These are phyloP conservation scores for Anarrhichthys ocellatus DNA, from an alignment of 2,113 vertebrate species.

Conservation along the genomic window DNA sequence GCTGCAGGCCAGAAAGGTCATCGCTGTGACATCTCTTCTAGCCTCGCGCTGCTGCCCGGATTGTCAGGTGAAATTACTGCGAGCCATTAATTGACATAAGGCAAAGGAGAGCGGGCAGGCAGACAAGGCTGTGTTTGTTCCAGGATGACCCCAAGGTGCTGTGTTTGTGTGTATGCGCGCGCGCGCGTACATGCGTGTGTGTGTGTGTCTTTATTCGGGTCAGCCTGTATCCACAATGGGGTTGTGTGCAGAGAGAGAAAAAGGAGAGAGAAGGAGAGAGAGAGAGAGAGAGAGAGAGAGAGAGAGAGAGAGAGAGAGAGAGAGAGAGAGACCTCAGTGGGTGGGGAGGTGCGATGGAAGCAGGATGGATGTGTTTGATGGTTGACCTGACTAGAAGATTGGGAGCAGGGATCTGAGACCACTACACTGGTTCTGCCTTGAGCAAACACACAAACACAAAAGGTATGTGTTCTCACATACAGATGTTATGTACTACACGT, in stretches of 20 bases:
- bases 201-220: slow-evolving; percentile 67
- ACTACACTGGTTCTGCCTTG: slow-evolving; percentile 78
- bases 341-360: slow-evolving; percentile 78
- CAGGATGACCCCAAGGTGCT: slow-evolving; percentile 80
- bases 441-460: slow-evolving; percentile 68
- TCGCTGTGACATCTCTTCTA: slow-evolving; percentile 93
- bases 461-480: slow-evolving; percentile 42
- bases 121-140: slow-evolving; percentile 83
- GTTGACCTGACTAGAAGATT: slow-evolving; percentile 99
- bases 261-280: slow-evolving; percentile 26
- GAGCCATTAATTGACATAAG: slow-evolving; percentile 96
- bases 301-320: slow-evolving; percentile 13
- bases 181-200: slow-evolving; percentile 44
- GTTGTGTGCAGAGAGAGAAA: slow-evolving; percentile 56
- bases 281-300: slow-evolving; percentile 33
- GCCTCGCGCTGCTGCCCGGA: slow-evolving; percentile 88
- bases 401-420: slow-evolving; percentile 90
- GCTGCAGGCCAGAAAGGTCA: slow-evolving; percentile 92
- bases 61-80: slow-evolving; percentile 99
- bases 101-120: slow-evolving; percentile 85
- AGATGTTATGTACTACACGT: slow-evolving; percentile 43
- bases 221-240: slow-evolving; percentile 73
- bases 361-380: slow-evolving; percentile 91
- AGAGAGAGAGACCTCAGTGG: slow-evolving; percentile 58
- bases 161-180: slow-evolving; percentile 48